These are phyloP conservation scores for Poeciliopsis turrubarensis DNA, from an alignment of 2,113 vertebrate species.

Conservation along the genomic window DNA sequence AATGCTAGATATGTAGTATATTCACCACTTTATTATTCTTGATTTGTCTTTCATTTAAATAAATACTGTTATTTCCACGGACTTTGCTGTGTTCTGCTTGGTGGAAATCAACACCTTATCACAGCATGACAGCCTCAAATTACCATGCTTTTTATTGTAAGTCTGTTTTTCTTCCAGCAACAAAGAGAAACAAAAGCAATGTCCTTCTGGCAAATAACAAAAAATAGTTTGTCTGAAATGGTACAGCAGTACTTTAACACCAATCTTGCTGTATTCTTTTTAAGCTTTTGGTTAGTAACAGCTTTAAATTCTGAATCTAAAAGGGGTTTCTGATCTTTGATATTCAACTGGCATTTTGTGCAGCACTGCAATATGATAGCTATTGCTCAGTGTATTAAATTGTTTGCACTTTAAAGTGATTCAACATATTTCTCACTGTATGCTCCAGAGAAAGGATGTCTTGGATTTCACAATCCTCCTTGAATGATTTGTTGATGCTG, in stretches of 20 bases:
- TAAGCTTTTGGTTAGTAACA: neutral
- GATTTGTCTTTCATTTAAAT: neutral
- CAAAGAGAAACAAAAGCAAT: conserved; percentile 15
- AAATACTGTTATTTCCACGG: conserved; percentile 3
- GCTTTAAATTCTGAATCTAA: neutral
- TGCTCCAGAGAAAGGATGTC: neutral
- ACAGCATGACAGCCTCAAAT: neutral
- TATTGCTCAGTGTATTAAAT: neutral
- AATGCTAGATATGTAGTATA: neutral
- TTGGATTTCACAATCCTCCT: neutral
- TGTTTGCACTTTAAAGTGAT: conserved; percentile 12
- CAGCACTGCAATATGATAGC: conserved; percentile 16
- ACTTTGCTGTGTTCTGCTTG: conserved; percentile 2
- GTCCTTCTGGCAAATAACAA: conserved; percentile 18
- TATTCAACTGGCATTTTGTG: conserved; percentile 6
- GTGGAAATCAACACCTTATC: conserved; percentile 16
- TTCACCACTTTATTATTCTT: neutral
- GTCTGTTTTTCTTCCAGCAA: conserved; percentile 2
- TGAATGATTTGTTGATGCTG: conserved; percentile 5
- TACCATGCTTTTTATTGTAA: conserved; percentile 6
- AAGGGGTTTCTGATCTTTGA: neutral
- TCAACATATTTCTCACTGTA: neutral
- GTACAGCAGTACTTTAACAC: neutral
- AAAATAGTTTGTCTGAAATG: neutral
- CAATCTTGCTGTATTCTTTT: neutral